Evolutionary conservation across 2,888 invertebrate species (phyloP).

Genomic region (Phymatocera aterrima): DNA sequence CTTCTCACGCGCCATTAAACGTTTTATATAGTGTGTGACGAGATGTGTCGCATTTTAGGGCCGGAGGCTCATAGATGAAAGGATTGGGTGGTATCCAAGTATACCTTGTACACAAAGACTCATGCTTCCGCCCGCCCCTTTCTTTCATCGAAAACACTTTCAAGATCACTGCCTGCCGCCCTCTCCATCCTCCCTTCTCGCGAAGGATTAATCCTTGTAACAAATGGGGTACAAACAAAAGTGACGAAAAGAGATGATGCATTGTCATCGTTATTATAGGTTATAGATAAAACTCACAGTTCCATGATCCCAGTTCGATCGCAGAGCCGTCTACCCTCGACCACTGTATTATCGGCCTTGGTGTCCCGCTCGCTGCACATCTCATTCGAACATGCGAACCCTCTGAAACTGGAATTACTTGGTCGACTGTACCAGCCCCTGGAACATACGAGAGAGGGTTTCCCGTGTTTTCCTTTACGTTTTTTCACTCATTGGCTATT

Average conservation of each 20-base stretch:
- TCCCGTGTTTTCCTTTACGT: not conserved
- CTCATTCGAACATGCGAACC: slow-evolving; percentile 88
- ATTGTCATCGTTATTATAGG: not conserved
- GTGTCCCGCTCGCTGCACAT: slow-evolving; percentile 88
- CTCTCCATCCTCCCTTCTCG: too few species aligned
- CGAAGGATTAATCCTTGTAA: not conserved
- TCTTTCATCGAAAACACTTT: slow-evolving; percentile 1
- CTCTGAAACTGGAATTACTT: slow-evolving; percentile 85
- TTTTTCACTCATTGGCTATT: not conserved
- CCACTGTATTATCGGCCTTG: slow-evolving; percentile 89
- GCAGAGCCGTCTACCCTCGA: slow-evolving; percentile 80
- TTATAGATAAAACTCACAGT: slow-evolving; percentile 74
- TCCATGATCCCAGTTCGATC: slow-evolving; percentile 81
- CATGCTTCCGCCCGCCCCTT: not conserved
- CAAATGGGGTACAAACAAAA: slow-evolving; percentile 58
- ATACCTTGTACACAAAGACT: not conserved
- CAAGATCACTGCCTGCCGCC: not conserved
- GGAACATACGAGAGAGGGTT: slow-evolving; percentile 17
- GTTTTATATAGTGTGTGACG: slow-evolving; percentile 17
- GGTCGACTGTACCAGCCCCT: slow-evolving; percentile 53
- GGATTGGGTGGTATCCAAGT: not conserved
- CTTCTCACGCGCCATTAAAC: slow-evolving; percentile 32
- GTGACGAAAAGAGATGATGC: slow-evolving; percentile 40
- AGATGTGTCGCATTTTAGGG: not conserved
- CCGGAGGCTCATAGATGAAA: not conserved